A percentile compares a stretch with the other conserved stretches of the same genome.
These are phyloP conservation scores for Adelosebastes latens DNA, from an alignment of 2,797 vertebrate genomes.

Conservation along the genomic window DNA sequence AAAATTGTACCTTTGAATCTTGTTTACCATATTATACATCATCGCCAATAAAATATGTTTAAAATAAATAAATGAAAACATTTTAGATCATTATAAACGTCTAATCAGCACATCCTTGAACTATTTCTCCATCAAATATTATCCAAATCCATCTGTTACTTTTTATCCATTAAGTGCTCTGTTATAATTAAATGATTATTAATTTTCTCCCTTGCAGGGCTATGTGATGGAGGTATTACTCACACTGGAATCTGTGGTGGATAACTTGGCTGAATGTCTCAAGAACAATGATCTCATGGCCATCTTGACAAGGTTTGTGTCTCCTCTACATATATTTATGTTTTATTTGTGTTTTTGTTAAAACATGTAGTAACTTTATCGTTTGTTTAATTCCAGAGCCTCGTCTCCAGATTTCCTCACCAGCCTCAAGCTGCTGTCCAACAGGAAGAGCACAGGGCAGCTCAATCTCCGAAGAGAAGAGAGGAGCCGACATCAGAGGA, in stretches of 20 bases:
- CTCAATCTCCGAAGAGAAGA: constrained; percentile 88
- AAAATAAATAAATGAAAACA: too few species aligned
- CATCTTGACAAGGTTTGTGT: constrained; percentile 89
- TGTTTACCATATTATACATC: too few species aligned
- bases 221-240: constrained; percentile 98
- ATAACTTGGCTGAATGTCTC: constrained; percentile 96
- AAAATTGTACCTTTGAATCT: too few species aligned
- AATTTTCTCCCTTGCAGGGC: constrained; percentile 80
- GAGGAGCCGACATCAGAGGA: constrained; percentile 92
- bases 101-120: not conserved
- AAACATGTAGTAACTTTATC: not conserved
- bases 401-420: constrained; percentile 93
- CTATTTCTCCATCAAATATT: not conserved
- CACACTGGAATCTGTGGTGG: constrained; percentile 95
- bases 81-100: not conserved
- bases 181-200: not conserved
- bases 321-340: not conserved
- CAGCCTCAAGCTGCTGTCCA: constrained; percentile 88
- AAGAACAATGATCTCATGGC: constrained; percentile 95
- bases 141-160: not conserved
- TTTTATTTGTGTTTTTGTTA: not conserved
- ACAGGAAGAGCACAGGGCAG: constrained; percentile 95
- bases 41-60: too few species aligned
- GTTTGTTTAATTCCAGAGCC: constrained; percentile 79
- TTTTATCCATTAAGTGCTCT: not conserved